Conservation (phyloP, 2,113 vertebrate genomes). For the Leptobrachium ailaonicum region DNA sequence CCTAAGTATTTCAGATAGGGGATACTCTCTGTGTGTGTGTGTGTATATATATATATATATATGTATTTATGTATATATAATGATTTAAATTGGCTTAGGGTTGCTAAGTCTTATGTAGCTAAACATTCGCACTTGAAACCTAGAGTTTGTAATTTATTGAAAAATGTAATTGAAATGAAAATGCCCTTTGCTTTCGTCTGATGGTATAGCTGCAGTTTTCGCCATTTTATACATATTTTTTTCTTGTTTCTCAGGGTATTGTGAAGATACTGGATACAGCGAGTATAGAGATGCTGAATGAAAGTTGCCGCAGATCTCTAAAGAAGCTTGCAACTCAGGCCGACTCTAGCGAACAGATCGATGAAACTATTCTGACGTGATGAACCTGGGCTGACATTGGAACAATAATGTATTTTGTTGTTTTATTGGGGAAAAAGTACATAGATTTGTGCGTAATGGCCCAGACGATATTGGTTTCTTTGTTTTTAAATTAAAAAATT, state of each 20-base stretch:
- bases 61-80: too few species aligned
- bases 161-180: neutral
- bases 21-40: too few species aligned
- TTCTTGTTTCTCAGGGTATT: slow-evolving; percentile 66
- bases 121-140: too few species aligned
- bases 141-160: neutral
- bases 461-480: slow-evolving; percentile 55
- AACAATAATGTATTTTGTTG: slow-evolving; percentile 54
- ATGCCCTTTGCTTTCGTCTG: too few species aligned
- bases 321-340: slow-evolving; percentile 85
- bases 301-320: slow-evolving; percentile 88
- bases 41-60: too few species aligned
- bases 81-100: too few species aligned
- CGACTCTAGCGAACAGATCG: slow-evolving; percentile 90
- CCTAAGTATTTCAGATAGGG: too few species aligned
- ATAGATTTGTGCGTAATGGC: slow-evolving; percentile 63
- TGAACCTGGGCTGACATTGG: slow-evolving; percentile 53
- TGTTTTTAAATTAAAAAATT: slow-evolving; percentile 12
- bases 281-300: slow-evolving; percentile 87
- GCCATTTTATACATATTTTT: neutral
- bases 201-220: too few species aligned
- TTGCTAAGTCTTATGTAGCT: too few species aligned
- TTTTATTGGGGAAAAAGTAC: slow-evolving; percentile 66
- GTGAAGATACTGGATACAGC: slow-evolving; percentile 88
- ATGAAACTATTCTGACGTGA: slow-evolving; percentile 97